phyloP scores from a whole-genome alignment of 1,140 invertebrate genomes.

The Drosophila lowei region DNA sequence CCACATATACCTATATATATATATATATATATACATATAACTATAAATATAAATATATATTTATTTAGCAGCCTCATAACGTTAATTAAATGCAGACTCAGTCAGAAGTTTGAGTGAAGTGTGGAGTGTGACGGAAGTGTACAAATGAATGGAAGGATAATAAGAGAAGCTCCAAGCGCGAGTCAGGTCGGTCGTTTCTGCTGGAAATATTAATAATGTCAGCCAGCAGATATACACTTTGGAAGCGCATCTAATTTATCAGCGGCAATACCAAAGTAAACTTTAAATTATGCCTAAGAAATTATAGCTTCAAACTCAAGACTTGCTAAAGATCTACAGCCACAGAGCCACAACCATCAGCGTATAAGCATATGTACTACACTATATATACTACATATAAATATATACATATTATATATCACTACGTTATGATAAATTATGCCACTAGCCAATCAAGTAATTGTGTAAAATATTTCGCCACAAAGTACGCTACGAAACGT shows the following conservation, averaged over 20 bases:
- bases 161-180: slow-evolving; percentile 42
- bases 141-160: slow-evolving; percentile 72
- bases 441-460: slow-evolving; percentile 79
- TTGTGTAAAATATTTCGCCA: slow-evolving; percentile 78
- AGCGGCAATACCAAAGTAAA: slow-evolving; percentile 19
- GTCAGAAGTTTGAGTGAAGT: slow-evolving; percentile 18
- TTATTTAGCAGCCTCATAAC: slow-evolving; percentile 54
- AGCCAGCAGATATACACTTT: slow-evolving; percentile 55
- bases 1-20: slow-evolving; percentile 9
- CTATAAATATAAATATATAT: slow-evolving; percentile 49
- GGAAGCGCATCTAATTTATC: slow-evolving; percentile 43
- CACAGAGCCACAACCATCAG: slow-evolving; percentile 32
- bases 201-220: slow-evolving; percentile 34
- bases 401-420: slow-evolving; percentile 67
- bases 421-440: slow-evolving; percentile 71
- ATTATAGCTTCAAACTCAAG: slow-evolving; percentile 78
- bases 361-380: slow-evolving; percentile 48
- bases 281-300: slow-evolving; percentile 66
- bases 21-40: slow-evolving; percentile 23
- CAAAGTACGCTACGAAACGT: slow-evolving; percentile 28
- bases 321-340: slow-evolving; percentile 63
- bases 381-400: slow-evolving; percentile 46
- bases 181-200: slow-evolving; percentile 22
- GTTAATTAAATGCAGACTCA: slow-evolving; percentile 60
- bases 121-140: slow-evolving; percentile 38